Evolutionary conservation across 1,140 invertebrate genomes (phyloP), one percentile per base, ranked within the genome.

Genomic region (Steinernema khuongi): DNA sequence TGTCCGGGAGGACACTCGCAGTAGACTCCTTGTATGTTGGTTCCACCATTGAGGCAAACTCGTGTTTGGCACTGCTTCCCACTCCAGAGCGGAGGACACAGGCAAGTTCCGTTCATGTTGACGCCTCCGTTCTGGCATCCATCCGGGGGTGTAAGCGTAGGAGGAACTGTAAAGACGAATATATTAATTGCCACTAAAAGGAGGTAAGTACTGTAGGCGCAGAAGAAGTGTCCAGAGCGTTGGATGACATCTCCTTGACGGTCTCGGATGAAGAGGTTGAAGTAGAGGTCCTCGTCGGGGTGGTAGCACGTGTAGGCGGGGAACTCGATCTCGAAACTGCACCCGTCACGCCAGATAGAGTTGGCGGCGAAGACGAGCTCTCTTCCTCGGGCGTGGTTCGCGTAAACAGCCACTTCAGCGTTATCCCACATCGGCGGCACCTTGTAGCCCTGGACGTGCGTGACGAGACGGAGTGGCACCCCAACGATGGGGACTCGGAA

Each of bases 121-220:
- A 80, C 71, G 43, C 77, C 79, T 67, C 79, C 79, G 66, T 80
- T 80, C 18, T 68, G 68, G 67, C 79, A 80, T n/a, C 67, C 50
- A n/a, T 33, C 36, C 28, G 43, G 44, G 1, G 79, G 79, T 29
- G 26, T 28, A 7, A 70, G 72, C 4, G 77, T 80, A 31, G 75
- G 50, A n/a, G 4, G 50, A 7, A 60, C 68, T 60, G 50, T n/a
- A 60, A 60, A 60, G 26, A 60, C 11, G 19, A 60, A 60, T 60
- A 22, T 7, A 60, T 60, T 60, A 26, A 60, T 60, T 17, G 26
- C 14, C 50, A 22, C 50, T 17, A 60, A 26, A 60, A 60, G 14
- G 2, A 26, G 50, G 14, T 22, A n/a, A 31, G 72, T 31, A 71
- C 44, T 29, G 29, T 30, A 28, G 26, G 67, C 60, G 50, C 79